Evolutionary conservation across 2,888 invertebrate species (phyloP), one percentile per base, ranked within the genome.

Genomic region (Torymus auratus): DNA sequence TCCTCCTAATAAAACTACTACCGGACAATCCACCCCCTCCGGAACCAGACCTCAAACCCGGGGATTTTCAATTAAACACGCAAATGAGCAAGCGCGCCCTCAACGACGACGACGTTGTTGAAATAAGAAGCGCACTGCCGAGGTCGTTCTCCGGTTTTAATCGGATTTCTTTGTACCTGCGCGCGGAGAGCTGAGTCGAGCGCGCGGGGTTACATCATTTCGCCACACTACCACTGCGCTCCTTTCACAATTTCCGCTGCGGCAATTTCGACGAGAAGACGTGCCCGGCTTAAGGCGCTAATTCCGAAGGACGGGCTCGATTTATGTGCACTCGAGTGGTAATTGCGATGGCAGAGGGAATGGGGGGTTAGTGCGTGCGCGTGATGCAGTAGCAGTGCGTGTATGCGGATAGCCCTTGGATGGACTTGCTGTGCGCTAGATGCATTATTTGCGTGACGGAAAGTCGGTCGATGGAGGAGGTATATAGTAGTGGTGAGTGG

Each of bases 231-330:
- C 41, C 56, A 28, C 56, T 10, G 55, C n/a, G 55, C n/a, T 68
- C 58, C 61, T 69, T 78, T 73, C 62, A 50, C 74, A 73, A 79
- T 79, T 69, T 79, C 79, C 79, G 20, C 64, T n/a, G 58, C 60
- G n/a, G 55, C 52, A 74, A 74, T 73, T 79, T 79, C 58, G 69
- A 41, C 41, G 41, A 41, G 41, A 74, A 67, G 60, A 78, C 52
- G 58, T 50, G 58, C n/a, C 5, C 17, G 14, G 7, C 41, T 41
- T 53, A 14, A 41, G 53, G 17, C 65, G 64, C 70, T 70, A 77
- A 70, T 70, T 61, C 41, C 62, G 56, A 70, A 58, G 77, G 61
- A 70, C 71, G 70, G 15, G 20, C 23, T 55, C 17, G 50, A 4
- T 13, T 55, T 28, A 3, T 55, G n/a, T 14, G 23, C 55, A 20